These are phyloP conservation scores for Dioctria rufipes DNA, from an alignment of 2,888 invertebrate species.

Conservation along the genomic window DNA sequence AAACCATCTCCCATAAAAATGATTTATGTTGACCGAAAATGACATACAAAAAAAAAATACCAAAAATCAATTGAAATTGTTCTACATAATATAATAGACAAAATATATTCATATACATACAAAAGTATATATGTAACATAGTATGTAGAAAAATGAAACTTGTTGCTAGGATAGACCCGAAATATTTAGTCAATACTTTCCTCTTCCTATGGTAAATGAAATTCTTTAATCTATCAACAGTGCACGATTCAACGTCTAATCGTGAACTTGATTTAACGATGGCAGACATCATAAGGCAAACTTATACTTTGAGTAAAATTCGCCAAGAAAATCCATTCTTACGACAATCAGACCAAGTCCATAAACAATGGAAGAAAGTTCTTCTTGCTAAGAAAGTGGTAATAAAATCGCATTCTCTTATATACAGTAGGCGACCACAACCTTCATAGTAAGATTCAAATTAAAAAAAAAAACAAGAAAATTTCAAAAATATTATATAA, in stretches of 20 bases:
- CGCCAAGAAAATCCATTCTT: conserved; percentile 41
- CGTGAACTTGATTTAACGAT: not conserved
- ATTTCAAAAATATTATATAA: not conserved
- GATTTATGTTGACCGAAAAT: too few relatives aligned
- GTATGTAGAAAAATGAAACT: too few relatives aligned
- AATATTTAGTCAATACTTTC: too few relatives aligned
- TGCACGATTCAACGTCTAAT: not conserved
- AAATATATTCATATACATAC: too few relatives aligned
- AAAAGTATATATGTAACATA: too few relatives aligned
- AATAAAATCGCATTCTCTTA: conserved; percentile 16
- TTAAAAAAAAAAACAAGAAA: not conserved
- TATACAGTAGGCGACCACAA: not conserved
- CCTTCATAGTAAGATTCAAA: conserved; percentile 25
- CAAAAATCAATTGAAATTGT: too few relatives aligned
- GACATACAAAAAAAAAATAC: too few relatives aligned
- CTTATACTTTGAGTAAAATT: conserved; percentile 22
- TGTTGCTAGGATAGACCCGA: too few relatives aligned
- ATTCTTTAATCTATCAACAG: not conserved
- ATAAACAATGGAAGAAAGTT: conserved; percentile 34
- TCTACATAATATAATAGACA: too few relatives aligned
- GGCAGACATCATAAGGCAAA: not conserved
- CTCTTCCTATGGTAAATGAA: too few relatives aligned
- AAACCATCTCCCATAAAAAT: too few relatives aligned
- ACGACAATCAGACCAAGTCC: conserved; percentile 35
- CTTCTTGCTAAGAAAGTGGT: conserved; percentile 38